These are phyloP conservation scores for Trididemnum miniatum DNA, from an alignment of 23 tunicate species.

Conservation along the genomic window DNA sequence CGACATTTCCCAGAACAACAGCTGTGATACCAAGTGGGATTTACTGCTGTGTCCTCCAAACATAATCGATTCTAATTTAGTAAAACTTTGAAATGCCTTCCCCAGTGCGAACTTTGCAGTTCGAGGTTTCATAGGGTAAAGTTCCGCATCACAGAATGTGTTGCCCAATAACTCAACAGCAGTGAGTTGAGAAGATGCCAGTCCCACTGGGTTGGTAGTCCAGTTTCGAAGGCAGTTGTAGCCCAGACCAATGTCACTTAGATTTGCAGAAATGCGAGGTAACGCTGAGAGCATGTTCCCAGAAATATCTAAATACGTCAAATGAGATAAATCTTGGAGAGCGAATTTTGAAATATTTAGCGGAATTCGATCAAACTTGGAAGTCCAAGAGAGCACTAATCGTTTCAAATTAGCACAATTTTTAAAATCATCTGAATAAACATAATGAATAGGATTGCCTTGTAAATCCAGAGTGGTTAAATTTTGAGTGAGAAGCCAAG, in stretches of 20 bases:
- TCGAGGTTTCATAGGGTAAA: neutral
- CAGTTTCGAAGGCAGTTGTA: neutral
- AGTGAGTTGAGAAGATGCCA: neutral
- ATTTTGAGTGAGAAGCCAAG: neutral
- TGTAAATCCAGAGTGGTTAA: neutral
- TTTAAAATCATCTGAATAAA: neutral
- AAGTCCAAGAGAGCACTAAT: neutral
- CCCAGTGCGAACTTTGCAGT: neutral
- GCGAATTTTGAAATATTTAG: neutral
- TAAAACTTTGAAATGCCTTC: neutral
- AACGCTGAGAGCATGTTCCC: neutral
- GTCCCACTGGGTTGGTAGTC: neutral
- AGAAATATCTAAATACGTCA: neutral
- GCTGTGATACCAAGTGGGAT: no score
- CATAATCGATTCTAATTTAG: neutral
- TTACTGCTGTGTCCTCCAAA: neutral
- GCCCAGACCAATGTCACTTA: neutral
- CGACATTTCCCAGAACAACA: neutral
- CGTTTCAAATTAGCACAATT: neutral
- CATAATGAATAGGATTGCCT: neutral
- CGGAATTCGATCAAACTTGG: neutral
- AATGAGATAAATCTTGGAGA: neutral
- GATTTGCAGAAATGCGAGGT: neutral
- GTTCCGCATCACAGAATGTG: neutral
- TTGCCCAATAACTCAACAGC: neutral